phyloP scores from a whole-genome alignment of 2,888 invertebrate species.

The Drosophila affinis region DNA sequence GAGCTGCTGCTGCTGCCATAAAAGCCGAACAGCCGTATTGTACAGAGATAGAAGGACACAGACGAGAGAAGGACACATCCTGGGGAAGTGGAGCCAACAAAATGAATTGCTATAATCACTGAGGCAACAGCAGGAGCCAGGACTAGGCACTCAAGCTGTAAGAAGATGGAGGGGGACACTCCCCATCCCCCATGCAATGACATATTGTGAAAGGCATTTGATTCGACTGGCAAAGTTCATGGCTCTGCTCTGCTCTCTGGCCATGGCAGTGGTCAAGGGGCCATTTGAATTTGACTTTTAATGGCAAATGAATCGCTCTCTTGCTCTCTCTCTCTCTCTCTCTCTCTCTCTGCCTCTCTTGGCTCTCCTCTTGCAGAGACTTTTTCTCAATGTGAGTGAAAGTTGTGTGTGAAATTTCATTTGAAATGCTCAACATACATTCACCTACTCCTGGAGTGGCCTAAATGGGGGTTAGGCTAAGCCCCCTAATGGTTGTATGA shows the following conservation, averaged over 20 bases:
- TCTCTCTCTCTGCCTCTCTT: too few relatives aligned
- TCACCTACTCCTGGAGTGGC: background rate
- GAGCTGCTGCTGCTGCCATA: constrained; percentile 38
- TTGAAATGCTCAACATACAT: constrained; percentile 3
- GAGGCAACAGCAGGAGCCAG: constrained; percentile 30
- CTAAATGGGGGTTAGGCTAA: background rate
- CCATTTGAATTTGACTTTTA: constrained; percentile 42
- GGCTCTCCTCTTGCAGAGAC: background rate
- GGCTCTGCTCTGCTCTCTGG: too few relatives aligned
- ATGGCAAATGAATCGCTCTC: constrained; percentile 13
- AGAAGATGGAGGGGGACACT: constrained; percentile 1
- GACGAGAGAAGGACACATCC: constrained; percentile 6
- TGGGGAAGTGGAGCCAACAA: constrained; percentile 8
- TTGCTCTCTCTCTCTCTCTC: background rate
- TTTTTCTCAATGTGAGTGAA: background rate
- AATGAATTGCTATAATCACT: constrained; percentile 50
- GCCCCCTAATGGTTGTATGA: constrained; percentile 22
- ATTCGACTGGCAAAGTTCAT: constrained; percentile 37
- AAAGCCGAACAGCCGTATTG: constrained; percentile 7
- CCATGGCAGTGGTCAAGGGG: constrained; percentile 19
- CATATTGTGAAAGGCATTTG: constrained; percentile 51
- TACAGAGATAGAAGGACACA: background rate
- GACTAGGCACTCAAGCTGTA: background rate
- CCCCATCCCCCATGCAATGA: constrained; percentile 30
- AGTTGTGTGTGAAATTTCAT: constrained; percentile 19